These are phyloP conservation scores for Heliocidaris erythrogramma DNA, from an alignment of 35 echinoderm and acorn worm species.

Conservation along the genomic window DNA sequence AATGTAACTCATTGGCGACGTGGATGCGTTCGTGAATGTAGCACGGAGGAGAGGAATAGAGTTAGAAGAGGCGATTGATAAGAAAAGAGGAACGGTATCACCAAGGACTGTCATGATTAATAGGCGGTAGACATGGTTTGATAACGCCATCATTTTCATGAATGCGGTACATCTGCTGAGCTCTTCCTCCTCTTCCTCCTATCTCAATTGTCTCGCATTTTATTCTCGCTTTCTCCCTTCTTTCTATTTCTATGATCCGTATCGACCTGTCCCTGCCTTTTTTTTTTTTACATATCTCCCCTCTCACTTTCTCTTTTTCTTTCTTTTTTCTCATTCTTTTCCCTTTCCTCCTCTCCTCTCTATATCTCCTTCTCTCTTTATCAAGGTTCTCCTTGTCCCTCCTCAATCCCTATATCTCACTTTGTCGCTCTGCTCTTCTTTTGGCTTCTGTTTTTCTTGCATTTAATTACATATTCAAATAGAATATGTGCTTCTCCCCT, in stretches of 20 bases:
- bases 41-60: no score
- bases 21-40: neutral
- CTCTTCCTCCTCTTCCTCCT: neutral
- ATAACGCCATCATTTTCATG: neutral
- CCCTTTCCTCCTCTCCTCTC: neutral
- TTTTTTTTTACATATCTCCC: no score
- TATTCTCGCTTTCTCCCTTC: no score
- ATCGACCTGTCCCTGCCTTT: no score
- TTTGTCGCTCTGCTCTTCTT: neutral
- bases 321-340: no score
- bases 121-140: neutral
- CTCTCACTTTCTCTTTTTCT: no score
- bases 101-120: neutral
- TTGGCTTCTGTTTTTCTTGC: neutral
- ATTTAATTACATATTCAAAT: no score
- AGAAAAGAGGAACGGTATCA: neutral
- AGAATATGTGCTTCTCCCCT: no score
- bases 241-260: no score
- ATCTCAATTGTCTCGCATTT: neutral
- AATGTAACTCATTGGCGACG: neutral
- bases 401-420: neutral
- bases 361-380: neutral
- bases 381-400: neutral
- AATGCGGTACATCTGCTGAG: neutral
- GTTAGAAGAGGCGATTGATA: no score